phyloP scores from a whole-genome alignment of 2,888 invertebrate species.

The Spatulosminthurus flaviceps region DNA sequence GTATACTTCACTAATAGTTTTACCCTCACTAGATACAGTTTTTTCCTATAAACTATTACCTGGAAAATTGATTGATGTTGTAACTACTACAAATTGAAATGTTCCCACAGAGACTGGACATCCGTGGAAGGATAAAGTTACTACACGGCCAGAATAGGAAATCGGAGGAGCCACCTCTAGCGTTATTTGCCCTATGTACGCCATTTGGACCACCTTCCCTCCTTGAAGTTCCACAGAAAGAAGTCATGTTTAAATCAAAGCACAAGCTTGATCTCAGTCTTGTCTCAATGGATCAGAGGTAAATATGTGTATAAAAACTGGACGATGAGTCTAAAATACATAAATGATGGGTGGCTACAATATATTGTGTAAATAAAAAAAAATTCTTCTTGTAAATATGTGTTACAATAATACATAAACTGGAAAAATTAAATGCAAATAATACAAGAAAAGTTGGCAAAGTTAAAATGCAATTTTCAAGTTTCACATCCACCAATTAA shows the following conservation, averaged over 20 bases:
- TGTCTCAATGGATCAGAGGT: conserved; percentile 97
- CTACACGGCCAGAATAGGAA: conserved; percentile 96
- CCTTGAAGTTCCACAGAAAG: conserved; percentile 96
- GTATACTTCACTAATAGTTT: too few relatives aligned
- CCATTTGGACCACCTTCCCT: conserved; percentile 98
- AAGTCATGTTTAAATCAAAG: conserved; percentile 99
- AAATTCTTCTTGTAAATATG: too few relatives aligned
- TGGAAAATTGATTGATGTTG: background rate
- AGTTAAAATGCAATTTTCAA: too few relatives aligned
- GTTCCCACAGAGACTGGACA: conserved; percentile 87
- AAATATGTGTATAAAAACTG: too few relatives aligned
- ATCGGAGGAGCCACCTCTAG: conserved; percentile 91
- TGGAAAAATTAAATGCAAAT: background rate
- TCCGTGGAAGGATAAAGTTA: conserved; percentile 94
- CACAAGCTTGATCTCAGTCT: conserved; percentile 96
- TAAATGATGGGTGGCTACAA: too few relatives aligned
- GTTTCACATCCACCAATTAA: too few relatives aligned
- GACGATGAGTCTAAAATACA: too few relatives aligned
- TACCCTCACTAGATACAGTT: too few relatives aligned
- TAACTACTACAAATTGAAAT: background rate
- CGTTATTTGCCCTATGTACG: conserved; percentile 96
- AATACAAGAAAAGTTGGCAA: background rate
- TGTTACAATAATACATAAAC: background rate
- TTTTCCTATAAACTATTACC: background rate
- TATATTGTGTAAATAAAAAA: too few relatives aligned